Evolutionary conservation across 2,113 vertebrate species (phyloP).

Genomic region (Eudyptes chrysolophus): DNA sequence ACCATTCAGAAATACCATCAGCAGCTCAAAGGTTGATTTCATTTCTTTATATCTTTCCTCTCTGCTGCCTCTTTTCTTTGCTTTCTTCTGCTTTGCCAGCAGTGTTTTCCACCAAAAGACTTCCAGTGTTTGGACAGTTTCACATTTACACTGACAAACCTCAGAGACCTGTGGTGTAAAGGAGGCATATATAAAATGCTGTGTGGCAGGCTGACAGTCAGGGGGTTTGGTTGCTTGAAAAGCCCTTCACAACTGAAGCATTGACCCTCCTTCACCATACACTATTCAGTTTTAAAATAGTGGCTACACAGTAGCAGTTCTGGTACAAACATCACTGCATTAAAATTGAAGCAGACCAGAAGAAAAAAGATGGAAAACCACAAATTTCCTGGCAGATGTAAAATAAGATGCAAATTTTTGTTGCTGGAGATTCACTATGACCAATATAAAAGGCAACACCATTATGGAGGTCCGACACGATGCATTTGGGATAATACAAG

Average conservation of each 20-base stretch:
- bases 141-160: not conserved
- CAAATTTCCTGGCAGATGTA: not conserved
- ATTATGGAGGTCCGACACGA: rapidly evolving
- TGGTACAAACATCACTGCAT: not conserved
- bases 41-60: not conserved
- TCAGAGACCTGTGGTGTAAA: not conserved
- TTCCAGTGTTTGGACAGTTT: not conserved
- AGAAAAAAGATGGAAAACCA: not conserved
- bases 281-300: not conserved
- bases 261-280: not conserved
- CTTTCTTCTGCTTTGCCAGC: not conserved
- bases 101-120: not conserved
- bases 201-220: not conserved
- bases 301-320: not conserved
- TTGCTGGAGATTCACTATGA: not conserved
- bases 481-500: not conserved
- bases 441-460: not conserved
- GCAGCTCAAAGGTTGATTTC: not conserved
- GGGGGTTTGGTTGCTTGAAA: not conserved
- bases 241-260: not conserved
- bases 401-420: not conserved
- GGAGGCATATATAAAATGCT: not conserved
- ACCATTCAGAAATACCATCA: not conserved
- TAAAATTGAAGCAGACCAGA: not conserved
- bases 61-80: not conserved